A percentile compares a stretch with the other conserved stretches of the same genome.
Evolutionary conservation across 2,797 vertebrate species (phyloP).

Genomic region (Ceryle rudis): DNA sequence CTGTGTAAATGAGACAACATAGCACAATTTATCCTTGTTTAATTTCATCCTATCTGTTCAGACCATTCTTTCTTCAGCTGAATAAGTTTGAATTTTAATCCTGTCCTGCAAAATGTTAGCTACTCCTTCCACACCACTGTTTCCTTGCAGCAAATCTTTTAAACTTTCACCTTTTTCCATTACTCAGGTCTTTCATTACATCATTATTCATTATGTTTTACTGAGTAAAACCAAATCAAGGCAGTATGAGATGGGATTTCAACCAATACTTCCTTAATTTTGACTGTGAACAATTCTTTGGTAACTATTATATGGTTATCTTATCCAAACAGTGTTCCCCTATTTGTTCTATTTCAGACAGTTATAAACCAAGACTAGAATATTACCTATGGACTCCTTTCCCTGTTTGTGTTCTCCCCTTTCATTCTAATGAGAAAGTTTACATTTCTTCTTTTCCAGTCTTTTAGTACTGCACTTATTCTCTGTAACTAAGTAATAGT

Average conservation of each 20-base stretch:
- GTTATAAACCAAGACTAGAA: not conserved
- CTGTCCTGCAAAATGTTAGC: not conserved
- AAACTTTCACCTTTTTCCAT: not conserved
- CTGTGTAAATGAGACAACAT: not conserved
- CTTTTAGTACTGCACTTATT: not conserved
- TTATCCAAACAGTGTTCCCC: not conserved
- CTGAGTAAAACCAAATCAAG: not conserved
- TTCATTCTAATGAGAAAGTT: not conserved
- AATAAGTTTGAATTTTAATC: not conserved
- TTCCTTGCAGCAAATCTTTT: not conserved
- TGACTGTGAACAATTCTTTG: not conserved
- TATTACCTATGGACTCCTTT: not conserved
- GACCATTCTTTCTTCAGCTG: not conserved
- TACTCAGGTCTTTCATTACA: not conserved
- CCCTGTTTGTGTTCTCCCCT: accelerated
- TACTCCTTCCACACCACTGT: accelerated
- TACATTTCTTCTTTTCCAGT: not conserved
- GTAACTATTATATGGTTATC: not conserved
- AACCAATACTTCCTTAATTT: not conserved
- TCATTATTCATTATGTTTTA: not conserved
- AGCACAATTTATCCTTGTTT: not conserved
- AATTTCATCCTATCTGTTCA: not conserved
- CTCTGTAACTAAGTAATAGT: not conserved
- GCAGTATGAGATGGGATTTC: not conserved
- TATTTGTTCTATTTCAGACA: not conserved